Percentiles rank a stretch among this genome's conserved stretches.
Conservation (phyloP, 2,797 vertebrate genomes). For the Dipus sagitta region DNA sequence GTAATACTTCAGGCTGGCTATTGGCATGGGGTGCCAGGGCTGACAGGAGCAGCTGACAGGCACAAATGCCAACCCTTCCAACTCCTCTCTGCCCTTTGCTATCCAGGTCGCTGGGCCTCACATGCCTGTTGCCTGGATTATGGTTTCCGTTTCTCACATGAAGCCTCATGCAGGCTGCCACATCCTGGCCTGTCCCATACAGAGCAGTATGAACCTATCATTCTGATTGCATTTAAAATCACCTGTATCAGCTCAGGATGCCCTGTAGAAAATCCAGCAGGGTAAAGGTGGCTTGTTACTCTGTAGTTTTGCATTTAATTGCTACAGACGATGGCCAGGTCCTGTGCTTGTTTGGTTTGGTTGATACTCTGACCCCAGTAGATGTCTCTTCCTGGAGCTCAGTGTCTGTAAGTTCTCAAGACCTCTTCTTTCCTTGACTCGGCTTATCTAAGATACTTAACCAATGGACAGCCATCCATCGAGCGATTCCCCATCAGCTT, state of each 20-base stretch:
- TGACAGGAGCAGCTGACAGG: not conserved
- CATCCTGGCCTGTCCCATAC: not conserved
- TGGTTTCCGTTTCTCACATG: not conserved
- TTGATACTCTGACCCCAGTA: not conserved
- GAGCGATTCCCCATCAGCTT: constrained; percentile 99
- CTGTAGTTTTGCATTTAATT: not conserved
- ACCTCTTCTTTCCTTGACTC: constrained; percentile 84
- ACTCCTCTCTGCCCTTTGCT: not conserved
- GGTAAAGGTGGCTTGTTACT: not conserved
- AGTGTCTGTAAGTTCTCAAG: not conserved
- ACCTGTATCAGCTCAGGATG: not conserved
- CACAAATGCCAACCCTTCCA: not conserved
- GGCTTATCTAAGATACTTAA: constrained; percentile 92
- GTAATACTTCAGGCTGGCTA: not conserved
- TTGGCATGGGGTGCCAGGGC: not conserved
- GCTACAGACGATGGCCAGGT: not conserved
- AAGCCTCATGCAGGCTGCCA: not conserved
- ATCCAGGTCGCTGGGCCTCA: not conserved
- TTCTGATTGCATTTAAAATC: not conserved
- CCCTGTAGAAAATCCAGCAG: not conserved
- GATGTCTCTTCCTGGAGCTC: not conserved
- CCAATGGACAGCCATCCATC: constrained; percentile 95
- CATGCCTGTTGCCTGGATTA: not conserved
- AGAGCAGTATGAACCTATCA: not conserved
- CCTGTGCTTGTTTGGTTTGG: not conserved